Evolutionary conservation across 2,113 vertebrate genomes (phyloP).

Genomic region (Ochotona princeps): DNA sequence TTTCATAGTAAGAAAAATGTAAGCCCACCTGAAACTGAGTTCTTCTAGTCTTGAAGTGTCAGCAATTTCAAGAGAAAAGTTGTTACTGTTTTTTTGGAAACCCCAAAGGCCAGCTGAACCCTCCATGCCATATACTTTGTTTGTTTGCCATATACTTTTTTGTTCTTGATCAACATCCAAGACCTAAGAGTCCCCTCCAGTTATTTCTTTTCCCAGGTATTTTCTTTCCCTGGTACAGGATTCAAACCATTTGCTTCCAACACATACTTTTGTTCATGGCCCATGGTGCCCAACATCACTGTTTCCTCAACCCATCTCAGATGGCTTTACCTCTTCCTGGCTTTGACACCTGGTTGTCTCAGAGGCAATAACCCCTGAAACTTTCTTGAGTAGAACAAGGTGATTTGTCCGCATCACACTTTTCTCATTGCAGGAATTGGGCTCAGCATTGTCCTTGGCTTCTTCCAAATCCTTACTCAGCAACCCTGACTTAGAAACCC

Average conservation of each 20-base stretch:
- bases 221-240: background rate
- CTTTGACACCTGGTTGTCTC: background rate
- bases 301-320: background rate
- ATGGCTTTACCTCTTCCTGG: background rate
- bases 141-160: no score
- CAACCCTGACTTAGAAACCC: background rate
- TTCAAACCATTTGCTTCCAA: background rate
- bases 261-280: background rate
- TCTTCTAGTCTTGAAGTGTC: background rate
- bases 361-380: background rate
- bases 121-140: background rate
- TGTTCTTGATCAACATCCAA: background rate
- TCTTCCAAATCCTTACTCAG: background rate
- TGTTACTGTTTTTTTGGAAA: background rate
- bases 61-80: background rate
- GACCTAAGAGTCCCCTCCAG: background rate
- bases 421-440: background rate
- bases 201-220: background rate
- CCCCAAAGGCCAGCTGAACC: background rate
- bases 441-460: background rate
- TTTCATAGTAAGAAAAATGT: background rate
- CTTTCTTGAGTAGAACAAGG: background rate
- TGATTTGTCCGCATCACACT: background rate
- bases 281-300: background rate
- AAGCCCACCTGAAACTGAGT: background rate